Evolutionary conservation across 1,140 invertebrate species (phyloP).

Genomic region (Phymastichus coffea): DNA sequence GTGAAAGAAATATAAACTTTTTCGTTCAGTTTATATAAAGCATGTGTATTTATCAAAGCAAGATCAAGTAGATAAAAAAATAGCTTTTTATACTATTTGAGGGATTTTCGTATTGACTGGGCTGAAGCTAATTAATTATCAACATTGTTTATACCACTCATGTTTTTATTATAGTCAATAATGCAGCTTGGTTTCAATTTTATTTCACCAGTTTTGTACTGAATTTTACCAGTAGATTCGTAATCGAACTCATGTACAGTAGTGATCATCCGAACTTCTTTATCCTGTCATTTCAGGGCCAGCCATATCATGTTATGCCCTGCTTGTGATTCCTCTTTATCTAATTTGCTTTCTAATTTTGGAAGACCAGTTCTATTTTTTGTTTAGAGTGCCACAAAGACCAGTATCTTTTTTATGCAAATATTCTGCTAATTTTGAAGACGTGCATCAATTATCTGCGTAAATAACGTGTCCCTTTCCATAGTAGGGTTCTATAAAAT

Average conservation of each 20-base stretch:
- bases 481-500: slow-evolving; percentile 32
- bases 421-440: slow-evolving; percentile 29
- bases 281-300: no score
- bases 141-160: slow-evolving; percentile 35
- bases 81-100: no score
- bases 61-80: slow-evolving; percentile 32
- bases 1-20: no score
- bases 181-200: no score
- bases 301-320: slow-evolving; percentile 9
- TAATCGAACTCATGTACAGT: no score
- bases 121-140: slow-evolving; percentile 23
- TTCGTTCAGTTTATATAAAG: no score
- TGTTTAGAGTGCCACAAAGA: no score
- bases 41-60: slow-evolving; percentile 13
- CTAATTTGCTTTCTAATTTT: no score
- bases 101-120: no score
- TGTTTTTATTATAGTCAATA: slow-evolving; percentile 40
- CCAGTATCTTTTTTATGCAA: slow-evolving; percentile 26
- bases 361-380: slow-evolving; percentile 30
- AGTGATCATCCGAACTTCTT: slow-evolving; percentile 27
- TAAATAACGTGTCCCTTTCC: slow-evolving; percentile 29
- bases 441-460: slow-evolving; percentile 34
- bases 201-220: slow-evolving; percentile 22
- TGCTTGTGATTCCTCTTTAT: no score
- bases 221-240: slow-evolving; percentile 20